Conservation (phyloP, 2,888 invertebrate genomes). For the Rhagonycha fulva region DNA sequence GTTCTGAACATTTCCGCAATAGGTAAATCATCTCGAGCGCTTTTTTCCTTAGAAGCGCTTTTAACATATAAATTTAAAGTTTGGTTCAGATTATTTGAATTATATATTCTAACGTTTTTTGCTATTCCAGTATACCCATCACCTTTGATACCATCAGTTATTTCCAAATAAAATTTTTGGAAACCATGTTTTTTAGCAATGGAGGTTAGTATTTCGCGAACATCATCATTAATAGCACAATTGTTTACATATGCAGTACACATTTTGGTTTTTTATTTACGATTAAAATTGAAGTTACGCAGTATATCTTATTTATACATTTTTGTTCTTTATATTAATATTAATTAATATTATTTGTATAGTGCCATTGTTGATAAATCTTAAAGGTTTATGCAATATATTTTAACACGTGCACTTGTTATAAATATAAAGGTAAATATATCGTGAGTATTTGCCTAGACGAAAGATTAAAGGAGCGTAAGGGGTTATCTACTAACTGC, state of each 20-base stretch:
- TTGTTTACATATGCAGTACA: background rate
- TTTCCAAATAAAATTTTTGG: background rate
- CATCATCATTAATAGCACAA: background rate
- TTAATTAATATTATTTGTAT: no score
- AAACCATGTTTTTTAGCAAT: slow-evolving; percentile 8
- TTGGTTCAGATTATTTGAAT: background rate
- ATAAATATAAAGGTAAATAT: no score
- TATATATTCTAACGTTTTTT: background rate
- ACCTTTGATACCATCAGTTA: slow-evolving; percentile 16
- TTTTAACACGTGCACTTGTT: no score
- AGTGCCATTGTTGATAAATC: no score
- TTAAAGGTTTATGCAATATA: no score
- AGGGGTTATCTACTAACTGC: no score
- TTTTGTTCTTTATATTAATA: no score
- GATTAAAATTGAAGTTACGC: background rate
- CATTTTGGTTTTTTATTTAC: background rate
- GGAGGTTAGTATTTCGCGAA: background rate
- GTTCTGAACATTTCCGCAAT: slow-evolving; percentile 23
- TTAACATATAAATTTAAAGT: slow-evolving; percentile 14
- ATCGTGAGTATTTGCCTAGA: no score
- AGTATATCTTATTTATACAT: no score
- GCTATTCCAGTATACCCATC: slow-evolving; percentile 21
- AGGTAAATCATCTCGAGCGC: slow-evolving; percentile 14
- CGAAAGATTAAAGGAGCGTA: no score
- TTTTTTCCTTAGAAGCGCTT: background rate